Conservation (phyloP, 1,140 invertebrate species). For the Drosophila mayri region DNA sequence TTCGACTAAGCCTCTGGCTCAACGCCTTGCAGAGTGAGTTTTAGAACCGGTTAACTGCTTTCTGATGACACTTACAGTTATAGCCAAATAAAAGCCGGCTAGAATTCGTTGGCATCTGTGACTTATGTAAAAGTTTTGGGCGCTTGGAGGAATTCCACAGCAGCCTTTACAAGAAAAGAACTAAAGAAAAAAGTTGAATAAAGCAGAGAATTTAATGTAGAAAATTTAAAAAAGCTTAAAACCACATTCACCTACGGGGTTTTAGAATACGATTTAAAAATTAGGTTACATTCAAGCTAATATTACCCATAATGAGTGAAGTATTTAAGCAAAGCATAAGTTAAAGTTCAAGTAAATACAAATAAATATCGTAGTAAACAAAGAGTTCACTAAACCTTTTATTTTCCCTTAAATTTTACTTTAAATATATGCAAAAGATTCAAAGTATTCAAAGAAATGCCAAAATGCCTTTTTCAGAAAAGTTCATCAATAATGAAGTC, state of each 20-base stretch:
- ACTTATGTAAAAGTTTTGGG: conserved; percentile 44
- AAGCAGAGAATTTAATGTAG: background rate
- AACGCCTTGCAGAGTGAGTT: conserved; percentile 26
- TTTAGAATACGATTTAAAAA: background rate
- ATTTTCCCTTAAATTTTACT: background rate
- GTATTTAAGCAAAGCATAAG: background rate
- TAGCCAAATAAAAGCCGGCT: conserved; percentile 33
- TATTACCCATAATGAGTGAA: background rate
- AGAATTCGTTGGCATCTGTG: conserved; percentile 27
- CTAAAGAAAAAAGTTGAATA: background rate
- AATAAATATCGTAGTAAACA: background rate
- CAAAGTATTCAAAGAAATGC: conserved; percentile 1
- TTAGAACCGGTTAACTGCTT: conserved; percentile 66
- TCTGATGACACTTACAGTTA: conserved; percentile 75
- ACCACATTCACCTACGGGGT: no score
- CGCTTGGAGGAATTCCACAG: conserved; percentile 19
- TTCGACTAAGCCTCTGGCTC: conserved; percentile 24
- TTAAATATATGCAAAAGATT: conserved; percentile 2
- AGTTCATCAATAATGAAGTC: conserved; percentile 19
- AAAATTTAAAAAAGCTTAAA: background rate
- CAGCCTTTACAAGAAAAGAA: no score
- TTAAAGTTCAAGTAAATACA: conserved; percentile 6
- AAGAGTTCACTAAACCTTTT: background rate
- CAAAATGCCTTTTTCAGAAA: conserved; percentile 8
- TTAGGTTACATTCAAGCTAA: background rate